Conservation (phyloP, 2,797 vertebrate genomes). For the Acipenser transmontanus region DNA sequence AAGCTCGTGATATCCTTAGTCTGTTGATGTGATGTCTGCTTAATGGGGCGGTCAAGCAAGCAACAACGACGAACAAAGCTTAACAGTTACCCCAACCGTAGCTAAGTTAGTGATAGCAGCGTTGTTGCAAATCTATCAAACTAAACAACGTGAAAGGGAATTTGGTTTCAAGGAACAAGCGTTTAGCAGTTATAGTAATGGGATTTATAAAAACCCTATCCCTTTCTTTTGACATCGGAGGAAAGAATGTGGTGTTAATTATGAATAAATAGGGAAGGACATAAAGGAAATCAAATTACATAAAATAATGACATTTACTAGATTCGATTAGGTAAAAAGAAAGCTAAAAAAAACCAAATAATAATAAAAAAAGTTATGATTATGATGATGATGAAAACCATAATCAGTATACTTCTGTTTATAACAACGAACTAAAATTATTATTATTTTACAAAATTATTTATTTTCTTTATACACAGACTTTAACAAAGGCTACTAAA, state of each 20-base stretch:
- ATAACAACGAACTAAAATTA: no score
- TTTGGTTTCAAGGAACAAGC: conserved; percentile 84
- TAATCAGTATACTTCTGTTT: no score
- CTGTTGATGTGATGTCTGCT: conserved; percentile 87
- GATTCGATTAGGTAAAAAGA: conserved; percentile 37
- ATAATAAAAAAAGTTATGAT: no score
- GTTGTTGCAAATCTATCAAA: conserved; percentile 77
- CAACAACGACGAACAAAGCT: conserved; percentile 90
- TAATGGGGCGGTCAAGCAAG: conserved; percentile 96
- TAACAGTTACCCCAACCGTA: conserved; percentile 65
- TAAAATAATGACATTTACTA: conserved; percentile 69
- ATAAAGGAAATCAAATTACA: conserved; percentile 74
- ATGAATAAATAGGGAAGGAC: conserved; percentile 63
- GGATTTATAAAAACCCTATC: conserved; percentile 57
- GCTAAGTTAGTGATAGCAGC: conserved; percentile 66
- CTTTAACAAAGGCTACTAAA: not conserved
- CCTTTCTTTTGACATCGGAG: conserved; percentile 65
- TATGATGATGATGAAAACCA: no score
- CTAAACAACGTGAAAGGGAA: conserved; percentile 78
- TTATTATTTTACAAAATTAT: no score
- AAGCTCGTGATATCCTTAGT: conserved; percentile 74
- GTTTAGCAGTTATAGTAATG: conserved; percentile 84
- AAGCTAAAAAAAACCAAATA: no score
- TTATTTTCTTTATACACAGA: no score
- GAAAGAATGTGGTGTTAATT: conserved; percentile 75